Evolutionary conservation across 2,113 vertebrate genomes (phyloP).

Genomic region (Rattus rattus): DNA sequence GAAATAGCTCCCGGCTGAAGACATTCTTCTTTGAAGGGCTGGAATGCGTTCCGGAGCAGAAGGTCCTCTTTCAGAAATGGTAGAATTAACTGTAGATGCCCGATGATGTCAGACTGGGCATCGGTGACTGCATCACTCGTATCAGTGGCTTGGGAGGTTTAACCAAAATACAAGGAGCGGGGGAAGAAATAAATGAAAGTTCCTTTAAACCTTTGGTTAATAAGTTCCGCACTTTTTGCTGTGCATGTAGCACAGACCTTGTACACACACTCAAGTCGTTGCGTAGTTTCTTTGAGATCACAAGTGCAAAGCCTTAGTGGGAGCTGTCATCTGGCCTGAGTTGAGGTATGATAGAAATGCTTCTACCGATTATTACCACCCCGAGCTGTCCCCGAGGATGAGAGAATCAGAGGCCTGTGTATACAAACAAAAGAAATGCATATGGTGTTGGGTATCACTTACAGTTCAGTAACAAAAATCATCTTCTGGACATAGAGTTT

Average conservation of each 20-base stretch:
- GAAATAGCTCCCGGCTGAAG: slow-evolving; percentile 79
- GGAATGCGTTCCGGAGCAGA: slow-evolving; percentile 67
- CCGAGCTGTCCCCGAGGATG: not conserved
- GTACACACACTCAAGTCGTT: not conserved
- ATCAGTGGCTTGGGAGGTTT: not conserved
- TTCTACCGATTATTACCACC: slow-evolving; percentile 30
- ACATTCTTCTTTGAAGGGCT: slow-evolving; percentile 77
- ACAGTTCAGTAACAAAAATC: not conserved
- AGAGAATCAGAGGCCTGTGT: not conserved
- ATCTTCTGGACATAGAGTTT: not conserved
- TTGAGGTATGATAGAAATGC: slow-evolving; percentile 23
- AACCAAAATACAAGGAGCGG: not conserved
- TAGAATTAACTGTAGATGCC: slow-evolving; percentile 46
- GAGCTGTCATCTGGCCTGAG: slow-evolving; percentile 13
- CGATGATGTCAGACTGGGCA: slow-evolving; percentile 40
- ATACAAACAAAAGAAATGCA: slow-evolving; percentile 17
- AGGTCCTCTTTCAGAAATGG: slow-evolving; percentile 50
- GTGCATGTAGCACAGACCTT: not conserved
- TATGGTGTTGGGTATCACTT: not conserved
- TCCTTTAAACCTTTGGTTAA: not conserved
- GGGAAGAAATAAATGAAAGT: not conserved
- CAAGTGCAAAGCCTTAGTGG: not conserved
- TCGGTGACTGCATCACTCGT: not conserved
- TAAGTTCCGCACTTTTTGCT: not conserved
- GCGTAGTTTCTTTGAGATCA: slow-evolving; percentile 37